Percentiles rank a stretch among this genome's conserved stretches.
Conservation (phyloP, 2,797 vertebrate genomes). For the Sebastes miniatus region DNA sequence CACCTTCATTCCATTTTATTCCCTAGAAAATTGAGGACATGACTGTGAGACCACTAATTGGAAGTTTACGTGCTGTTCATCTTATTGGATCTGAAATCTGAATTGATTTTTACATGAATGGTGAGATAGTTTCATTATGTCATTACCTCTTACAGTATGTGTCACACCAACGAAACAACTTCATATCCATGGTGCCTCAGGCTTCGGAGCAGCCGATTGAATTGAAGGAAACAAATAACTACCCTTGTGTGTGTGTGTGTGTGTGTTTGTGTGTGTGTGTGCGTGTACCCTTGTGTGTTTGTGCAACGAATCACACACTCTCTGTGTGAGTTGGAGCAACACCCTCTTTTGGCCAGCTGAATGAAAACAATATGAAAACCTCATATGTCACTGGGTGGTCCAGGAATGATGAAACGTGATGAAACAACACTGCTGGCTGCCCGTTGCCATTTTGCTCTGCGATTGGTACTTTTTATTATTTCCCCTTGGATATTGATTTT, state of each 20-base stretch:
- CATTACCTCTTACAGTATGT: conserved; percentile 6
- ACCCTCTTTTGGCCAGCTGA: conserved; percentile 11
- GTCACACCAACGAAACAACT: conserved; percentile 36
- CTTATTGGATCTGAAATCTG: conserved; percentile 9
- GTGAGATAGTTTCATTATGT: conserved; percentile 41
- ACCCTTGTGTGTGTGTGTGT: background rate
- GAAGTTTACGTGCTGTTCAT: conserved; percentile 28
- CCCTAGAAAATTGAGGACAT: background rate
- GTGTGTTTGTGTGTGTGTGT: too few relatives aligned
- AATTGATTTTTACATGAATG: conserved; percentile 44
- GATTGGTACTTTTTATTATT: conserved; percentile 63
- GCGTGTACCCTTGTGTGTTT: too few relatives aligned
- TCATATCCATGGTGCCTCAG: conserved; percentile 18
- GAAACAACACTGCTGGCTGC: conserved; percentile 42
- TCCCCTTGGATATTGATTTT: conserved; percentile 70
- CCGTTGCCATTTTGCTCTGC: conserved; percentile 43
- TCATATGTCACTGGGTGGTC: conserved; percentile 36
- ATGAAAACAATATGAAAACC: conserved; percentile 43
- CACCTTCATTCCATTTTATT: background rate
- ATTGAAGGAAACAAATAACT: conserved; percentile 42
- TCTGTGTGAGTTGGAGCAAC: background rate
- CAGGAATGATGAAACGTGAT: conserved; percentile 44
- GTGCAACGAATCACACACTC: background rate
- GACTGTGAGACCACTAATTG: background rate
- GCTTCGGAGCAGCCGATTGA: conserved; percentile 23